These are phyloP conservation scores for Coleophora deauratella DNA, from an alignment of 2,888 invertebrate species.

Conservation along the genomic window DNA sequence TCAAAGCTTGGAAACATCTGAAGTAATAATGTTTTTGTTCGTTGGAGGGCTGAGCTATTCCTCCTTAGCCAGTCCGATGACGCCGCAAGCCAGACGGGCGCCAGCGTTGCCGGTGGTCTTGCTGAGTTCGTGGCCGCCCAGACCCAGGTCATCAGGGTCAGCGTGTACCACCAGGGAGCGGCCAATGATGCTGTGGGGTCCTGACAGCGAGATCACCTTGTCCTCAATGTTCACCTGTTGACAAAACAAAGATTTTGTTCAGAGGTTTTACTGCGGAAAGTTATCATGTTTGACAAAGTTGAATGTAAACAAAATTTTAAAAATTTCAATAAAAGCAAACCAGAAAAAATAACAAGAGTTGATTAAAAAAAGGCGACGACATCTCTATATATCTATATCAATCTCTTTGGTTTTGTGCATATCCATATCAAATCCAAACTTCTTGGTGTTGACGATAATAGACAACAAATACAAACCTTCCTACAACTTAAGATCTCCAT, in stretches of 20 bases:
- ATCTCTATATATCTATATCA: too few relatives aligned
- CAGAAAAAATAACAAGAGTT: too few relatives aligned
- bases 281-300: too few relatives aligned
- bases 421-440: too few relatives aligned
- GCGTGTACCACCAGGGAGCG: constrained; percentile 93
- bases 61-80: constrained; percentile 80
- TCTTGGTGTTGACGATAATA: too few relatives aligned
- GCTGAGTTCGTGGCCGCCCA: constrained; percentile 93
- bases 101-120: constrained; percentile 97
- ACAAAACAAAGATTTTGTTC: not conserved
- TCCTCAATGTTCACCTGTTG: constrained; percentile 57
- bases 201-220: constrained; percentile 58
- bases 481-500: too few relatives aligned
- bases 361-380: too few relatives aligned
- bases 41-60: too few relatives aligned
- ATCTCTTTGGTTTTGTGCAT: too few relatives aligned
- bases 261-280: not conserved
- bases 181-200: constrained; percentile 85
- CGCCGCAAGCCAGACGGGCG: constrained; percentile 89
- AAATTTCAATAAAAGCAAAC: too few relatives aligned
- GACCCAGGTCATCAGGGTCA: constrained; percentile 94
- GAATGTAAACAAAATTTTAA: too few relatives aligned
- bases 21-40: not conserved
- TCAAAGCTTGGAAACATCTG: not conserved
- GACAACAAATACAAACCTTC: too few relatives aligned